Percentiles rank a stretch among this genome's conserved stretches.
These are phyloP conservation scores for Sclerodermus sp. DNA, from an alignment of 2,888 invertebrate species.

Conservation along the genomic window DNA sequence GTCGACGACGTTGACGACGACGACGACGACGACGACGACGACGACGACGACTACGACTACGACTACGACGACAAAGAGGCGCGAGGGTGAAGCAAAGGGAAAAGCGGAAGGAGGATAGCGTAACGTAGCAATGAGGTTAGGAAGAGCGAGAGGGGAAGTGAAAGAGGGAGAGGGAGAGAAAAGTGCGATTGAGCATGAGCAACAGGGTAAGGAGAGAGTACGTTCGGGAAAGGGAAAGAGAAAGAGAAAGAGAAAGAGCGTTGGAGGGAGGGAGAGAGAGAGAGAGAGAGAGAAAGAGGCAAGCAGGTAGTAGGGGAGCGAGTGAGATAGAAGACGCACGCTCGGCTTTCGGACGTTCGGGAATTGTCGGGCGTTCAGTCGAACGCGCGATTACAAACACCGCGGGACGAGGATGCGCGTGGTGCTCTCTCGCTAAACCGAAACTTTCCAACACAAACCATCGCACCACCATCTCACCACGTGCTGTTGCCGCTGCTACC, in stretches of 20 bases:
- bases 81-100: too few relatives aligned
- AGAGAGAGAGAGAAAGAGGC: conserved; percentile 13
- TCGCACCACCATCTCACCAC: conserved; percentile 38
- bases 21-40: too few relatives aligned
- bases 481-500: conserved; percentile 25
- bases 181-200: too few relatives aligned
- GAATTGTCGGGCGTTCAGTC: conserved; percentile 40
- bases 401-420: conserved; percentile 44
- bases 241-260: neutral
- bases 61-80: too few relatives aligned
- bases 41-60: too few relatives aligned
- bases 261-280: neutral
- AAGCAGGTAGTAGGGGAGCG: conserved; percentile 8
- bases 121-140: too few relatives aligned
- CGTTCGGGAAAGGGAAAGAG: neutral
- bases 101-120: too few relatives aligned
- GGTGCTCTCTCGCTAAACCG: conserved; percentile 28
- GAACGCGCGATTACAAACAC: conserved; percentile 53
- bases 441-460: conserved; percentile 31
- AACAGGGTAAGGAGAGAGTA: too few relatives aligned
- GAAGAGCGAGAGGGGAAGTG: too few relatives aligned
- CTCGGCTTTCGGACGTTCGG: conserved; percentile 20
- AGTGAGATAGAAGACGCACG: conserved; percentile 14
- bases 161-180: too few relatives aligned
- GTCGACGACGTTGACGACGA: too few relatives aligned